Conservation (phyloP, 64 coral and sea anemone species). For the Hydrozoanthus tunicans region DNA sequence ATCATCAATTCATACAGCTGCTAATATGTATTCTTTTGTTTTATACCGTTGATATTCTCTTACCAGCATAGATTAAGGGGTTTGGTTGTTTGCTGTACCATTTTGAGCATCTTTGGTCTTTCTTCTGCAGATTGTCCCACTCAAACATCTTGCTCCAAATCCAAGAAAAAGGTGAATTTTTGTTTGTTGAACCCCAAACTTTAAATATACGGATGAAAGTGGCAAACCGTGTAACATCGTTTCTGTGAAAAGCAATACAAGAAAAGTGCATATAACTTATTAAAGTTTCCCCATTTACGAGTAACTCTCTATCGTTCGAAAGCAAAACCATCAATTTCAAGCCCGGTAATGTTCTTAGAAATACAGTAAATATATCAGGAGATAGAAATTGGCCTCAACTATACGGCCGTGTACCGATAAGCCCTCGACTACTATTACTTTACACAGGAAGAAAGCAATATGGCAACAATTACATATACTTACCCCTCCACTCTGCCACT, state of each 20-base stretch:
- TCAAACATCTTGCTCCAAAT: conserved; percentile 11
- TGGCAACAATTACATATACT: no score
- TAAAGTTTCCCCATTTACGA: background rate
- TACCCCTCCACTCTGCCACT: no score
- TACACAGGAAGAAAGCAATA: no score
- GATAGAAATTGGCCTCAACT: no score
- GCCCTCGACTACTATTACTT: no score
- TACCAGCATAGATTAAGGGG: conserved; percentile 20
- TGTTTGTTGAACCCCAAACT: background rate
- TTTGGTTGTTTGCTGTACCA: background rate
- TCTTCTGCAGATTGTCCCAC: conserved; percentile 30
- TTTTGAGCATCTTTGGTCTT: background rate
- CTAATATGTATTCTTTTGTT: background rate
- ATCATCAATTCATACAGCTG: no score
- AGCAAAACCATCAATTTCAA: no score
- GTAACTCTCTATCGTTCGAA: no score
- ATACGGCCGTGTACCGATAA: no score
- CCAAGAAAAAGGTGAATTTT: background rate
- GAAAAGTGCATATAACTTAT: background rate
- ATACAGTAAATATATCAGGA: no score
- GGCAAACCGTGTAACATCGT: background rate
- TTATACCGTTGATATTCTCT: background rate
- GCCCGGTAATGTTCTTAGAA: no score
- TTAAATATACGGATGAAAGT: conserved; percentile 27
- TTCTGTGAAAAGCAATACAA: background rate